Evolutionary conservation across 2,888 invertebrate species (phyloP).

Genomic region (Ormia ochracea): DNA sequence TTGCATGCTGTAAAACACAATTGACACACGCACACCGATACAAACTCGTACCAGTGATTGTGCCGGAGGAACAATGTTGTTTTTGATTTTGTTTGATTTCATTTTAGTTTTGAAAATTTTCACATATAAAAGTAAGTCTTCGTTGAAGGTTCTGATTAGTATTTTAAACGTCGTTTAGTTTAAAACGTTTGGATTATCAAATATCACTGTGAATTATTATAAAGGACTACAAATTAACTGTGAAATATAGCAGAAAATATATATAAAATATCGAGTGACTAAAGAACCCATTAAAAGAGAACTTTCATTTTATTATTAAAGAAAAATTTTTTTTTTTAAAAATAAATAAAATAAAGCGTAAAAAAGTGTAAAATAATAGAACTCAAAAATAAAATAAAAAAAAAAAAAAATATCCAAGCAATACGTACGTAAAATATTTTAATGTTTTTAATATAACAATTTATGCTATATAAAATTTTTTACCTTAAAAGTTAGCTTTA

Average conservation of each 20-base stretch:
- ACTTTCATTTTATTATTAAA: too few relatives aligned
- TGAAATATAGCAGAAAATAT: background rate
- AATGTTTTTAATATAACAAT: background rate
- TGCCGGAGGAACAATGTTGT: slow-evolving; percentile 26
- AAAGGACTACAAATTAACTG: slow-evolving; percentile 18
- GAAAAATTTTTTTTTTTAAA: background rate
- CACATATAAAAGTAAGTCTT: slow-evolving; percentile 72
- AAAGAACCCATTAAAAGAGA: background rate
- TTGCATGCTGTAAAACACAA: slow-evolving; percentile 44
- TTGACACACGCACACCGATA: background rate
- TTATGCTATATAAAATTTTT: background rate
- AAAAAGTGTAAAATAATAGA: background rate
- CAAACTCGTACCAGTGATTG: background rate
- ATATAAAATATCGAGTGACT: background rate
- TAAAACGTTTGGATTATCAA: slow-evolving; percentile 59
- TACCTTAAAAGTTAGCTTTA: too few relatives aligned
- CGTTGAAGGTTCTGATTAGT: slow-evolving; percentile 74
- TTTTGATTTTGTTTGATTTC: slow-evolving; percentile 24
- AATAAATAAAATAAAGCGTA: background rate
- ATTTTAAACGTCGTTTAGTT: slow-evolving; percentile 71
- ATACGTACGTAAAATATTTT: background rate
- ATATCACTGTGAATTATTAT: background rate
- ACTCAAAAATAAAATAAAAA: background rate
- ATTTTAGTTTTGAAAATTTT: slow-evolving; percentile 54
- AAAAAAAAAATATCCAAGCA: background rate